Percentiles rank a stretch among this genome's conserved stretches.
Conservation (phyloP, 2,888 invertebrate genomes). For the Lepidocyrtinus sp. region DNA sequence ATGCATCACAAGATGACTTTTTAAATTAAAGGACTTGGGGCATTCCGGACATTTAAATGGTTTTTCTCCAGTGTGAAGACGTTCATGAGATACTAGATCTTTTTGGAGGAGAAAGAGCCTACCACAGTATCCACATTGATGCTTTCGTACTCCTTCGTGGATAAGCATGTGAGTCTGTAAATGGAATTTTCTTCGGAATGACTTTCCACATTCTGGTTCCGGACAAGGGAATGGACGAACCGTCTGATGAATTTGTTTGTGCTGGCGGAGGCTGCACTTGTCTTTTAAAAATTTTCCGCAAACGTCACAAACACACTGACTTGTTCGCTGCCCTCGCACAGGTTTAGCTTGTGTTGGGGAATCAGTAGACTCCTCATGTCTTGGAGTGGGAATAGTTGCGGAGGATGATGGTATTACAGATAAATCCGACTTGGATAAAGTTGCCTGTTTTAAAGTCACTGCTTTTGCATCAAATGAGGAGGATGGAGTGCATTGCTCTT, state of each 20-base stretch:
- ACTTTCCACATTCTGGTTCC: slow-evolving; percentile 60
- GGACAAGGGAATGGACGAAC: slow-evolving; percentile 49
- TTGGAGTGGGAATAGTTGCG: too few relatives aligned
- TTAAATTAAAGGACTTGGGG: slow-evolving; percentile 71
- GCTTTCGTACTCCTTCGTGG: slow-evolving; percentile 61
- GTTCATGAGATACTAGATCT: slow-evolving; percentile 71
- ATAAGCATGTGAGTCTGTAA: slow-evolving; percentile 61
- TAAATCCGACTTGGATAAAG: too few relatives aligned
- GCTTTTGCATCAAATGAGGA: too few relatives aligned
- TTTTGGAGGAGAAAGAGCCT: slow-evolving; percentile 59
- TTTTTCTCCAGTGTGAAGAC: slow-evolving; percentile 72
- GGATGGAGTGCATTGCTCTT: too few relatives aligned
- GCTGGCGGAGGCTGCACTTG: slow-evolving; percentile 48
- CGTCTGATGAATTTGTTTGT: slow-evolving; percentile 60
- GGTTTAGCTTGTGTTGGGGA: too few relatives aligned
- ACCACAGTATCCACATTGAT: slow-evolving; percentile 65
- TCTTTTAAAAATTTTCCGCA: slow-evolving; percentile 64
- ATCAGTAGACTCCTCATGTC: too few relatives aligned
- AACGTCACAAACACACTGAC: slow-evolving; percentile 50
- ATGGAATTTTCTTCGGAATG: slow-evolving; percentile 62
- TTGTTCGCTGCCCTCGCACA: too few relatives aligned
- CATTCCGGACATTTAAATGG: slow-evolving; percentile 71
- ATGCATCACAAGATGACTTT: slow-evolving; percentile 72
- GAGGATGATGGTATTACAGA: too few relatives aligned
- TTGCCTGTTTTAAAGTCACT: too few relatives aligned